Percentiles rank a stretch among this genome's conserved stretches.
Evolutionary conservation across 2,888 invertebrate genomes (phyloP).

Genomic region (Clivina fossor): DNA sequence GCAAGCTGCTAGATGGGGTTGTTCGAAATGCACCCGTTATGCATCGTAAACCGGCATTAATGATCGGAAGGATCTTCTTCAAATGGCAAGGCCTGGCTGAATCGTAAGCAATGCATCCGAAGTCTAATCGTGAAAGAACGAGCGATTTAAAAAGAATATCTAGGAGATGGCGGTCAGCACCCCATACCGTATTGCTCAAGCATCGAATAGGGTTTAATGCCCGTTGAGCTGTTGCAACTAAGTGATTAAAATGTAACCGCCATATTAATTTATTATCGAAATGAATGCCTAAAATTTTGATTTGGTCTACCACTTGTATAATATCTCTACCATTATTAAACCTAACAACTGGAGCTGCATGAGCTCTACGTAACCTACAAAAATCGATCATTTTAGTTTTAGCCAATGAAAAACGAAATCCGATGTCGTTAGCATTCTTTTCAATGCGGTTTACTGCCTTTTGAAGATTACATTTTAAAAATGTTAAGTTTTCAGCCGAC

Average conservation of each 20-base stretch:
- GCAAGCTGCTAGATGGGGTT: not conserved
- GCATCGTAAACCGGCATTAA: not conserved
- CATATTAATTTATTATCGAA: conserved; percentile 5
- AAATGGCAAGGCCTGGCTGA: not conserved
- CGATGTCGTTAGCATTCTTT: not conserved
- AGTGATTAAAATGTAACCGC: not conserved
- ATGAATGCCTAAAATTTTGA: not conserved
- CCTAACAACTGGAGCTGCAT: not conserved
- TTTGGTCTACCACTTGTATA: not conserved
- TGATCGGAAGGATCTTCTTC: not conserved
- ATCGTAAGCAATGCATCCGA: not conserved
- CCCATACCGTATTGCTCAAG: not conserved
- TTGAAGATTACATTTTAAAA: not conserved
- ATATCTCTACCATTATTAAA: not conserved
- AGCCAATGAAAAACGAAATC: not conserved
- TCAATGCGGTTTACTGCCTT: not conserved
- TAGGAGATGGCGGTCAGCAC: too few relatives aligned
- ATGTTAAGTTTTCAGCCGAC: not conserved
- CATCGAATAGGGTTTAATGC: not conserved
- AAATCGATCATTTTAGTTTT: not conserved
- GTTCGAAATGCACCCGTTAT: not conserved
- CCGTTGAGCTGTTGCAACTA: not conserved
- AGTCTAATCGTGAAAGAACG: not conserved
- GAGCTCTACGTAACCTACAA: not conserved
- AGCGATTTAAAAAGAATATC: not conserved